Conservation (phyloP, 2,113 vertebrate genomes). For the Oncorhynchus keta region DNA sequence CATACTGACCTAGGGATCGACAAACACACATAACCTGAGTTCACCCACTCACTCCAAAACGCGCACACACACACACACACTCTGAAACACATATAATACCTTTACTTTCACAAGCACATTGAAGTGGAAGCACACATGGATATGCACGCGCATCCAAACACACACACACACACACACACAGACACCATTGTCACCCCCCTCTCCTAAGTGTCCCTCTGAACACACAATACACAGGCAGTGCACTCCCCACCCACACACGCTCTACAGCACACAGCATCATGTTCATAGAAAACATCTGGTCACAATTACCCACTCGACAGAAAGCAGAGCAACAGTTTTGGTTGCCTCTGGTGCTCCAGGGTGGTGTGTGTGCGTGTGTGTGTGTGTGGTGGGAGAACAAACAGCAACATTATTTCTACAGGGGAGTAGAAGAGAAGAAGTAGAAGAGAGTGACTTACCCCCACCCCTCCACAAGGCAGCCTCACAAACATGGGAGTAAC, state of each 20-base stretch:
- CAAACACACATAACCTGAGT: constrained; percentile 1
- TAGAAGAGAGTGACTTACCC: constrained; percentile 80
- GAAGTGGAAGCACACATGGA: not conserved
- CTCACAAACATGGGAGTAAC: constrained; percentile 92
- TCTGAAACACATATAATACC: constrained; percentile 28
- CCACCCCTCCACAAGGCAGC: constrained; percentile 93
- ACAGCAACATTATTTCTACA: constrained; percentile 63
- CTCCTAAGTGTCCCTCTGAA: not conserved
- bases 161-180: not conserved
- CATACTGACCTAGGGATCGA: not conserved
- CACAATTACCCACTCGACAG: constrained; percentile 75
- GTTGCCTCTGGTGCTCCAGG: constrained; percentile 70
- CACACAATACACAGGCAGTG: constrained; percentile 1
- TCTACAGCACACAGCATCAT: constrained; percentile 51
- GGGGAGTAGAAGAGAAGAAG: constrained; percentile 21
- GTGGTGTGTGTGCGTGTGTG: constrained; percentile 43
- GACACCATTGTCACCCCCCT: not conserved
- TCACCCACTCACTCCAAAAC: not conserved
- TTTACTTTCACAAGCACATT: not conserved
- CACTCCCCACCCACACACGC: constrained; percentile 33
- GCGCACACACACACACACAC: constrained; percentile 15
- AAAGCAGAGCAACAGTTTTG: constrained; percentile 77
- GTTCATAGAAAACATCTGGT: constrained; percentile 81
- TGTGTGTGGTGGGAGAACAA: constrained; percentile 20
- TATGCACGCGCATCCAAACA: not conserved